Evolutionary conservation across 2,113 vertebrate genomes (phyloP), one percentile per base, ranked within the genome.

Genomic region (Notothenia coriiceps): DNA sequence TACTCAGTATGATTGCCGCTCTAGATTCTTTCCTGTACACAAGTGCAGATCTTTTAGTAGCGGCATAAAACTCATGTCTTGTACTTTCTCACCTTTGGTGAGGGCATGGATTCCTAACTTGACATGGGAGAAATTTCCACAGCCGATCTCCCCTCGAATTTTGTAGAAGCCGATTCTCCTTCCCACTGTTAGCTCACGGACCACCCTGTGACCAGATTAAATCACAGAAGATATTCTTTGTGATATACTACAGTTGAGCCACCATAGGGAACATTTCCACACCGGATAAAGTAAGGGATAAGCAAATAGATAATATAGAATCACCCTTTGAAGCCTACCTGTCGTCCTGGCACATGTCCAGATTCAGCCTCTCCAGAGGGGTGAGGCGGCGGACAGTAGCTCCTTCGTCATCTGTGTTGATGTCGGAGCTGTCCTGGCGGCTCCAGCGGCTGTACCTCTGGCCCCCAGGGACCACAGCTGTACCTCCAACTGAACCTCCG

Each of bases 51-150:
- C 18, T 25, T 20, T 10, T 50, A 60, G 57, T 3, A 50, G n/a
- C 12, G 56, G 6, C 12, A 20, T 51, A 49, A 33, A 10, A 20
- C 25, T 44, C 0, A 15, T 43, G 17, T 43, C 8, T 13, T 5
- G 14, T 0, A 50, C 0, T 55, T 15, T 22, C 92, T 76, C 96
- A 98, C 98, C 98, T 98, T 97, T 99, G 57, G 96, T 98, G 67
- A 99, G 94, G 18, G 97, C 96, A 88, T 99, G 98, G 86, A 99
- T 95, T 77, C 98, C 98, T 18, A 99, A 95, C 83, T 98, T 99
- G 89, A 99, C 98, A 78, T 98, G 98, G 0, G 98, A 99, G 77
- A 99, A 99, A 94, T 99, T 99, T n/a, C 98, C 98, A 35, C 96
- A 97, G 77, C 98, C 98, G 5, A 99, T 97, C 88, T 99, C 97